A percentile compares a stretch with the other conserved stretches of the same genome.
Conservation (phyloP, 1,140 invertebrate species). For the Chrysomallon squamiferum region DNA sequence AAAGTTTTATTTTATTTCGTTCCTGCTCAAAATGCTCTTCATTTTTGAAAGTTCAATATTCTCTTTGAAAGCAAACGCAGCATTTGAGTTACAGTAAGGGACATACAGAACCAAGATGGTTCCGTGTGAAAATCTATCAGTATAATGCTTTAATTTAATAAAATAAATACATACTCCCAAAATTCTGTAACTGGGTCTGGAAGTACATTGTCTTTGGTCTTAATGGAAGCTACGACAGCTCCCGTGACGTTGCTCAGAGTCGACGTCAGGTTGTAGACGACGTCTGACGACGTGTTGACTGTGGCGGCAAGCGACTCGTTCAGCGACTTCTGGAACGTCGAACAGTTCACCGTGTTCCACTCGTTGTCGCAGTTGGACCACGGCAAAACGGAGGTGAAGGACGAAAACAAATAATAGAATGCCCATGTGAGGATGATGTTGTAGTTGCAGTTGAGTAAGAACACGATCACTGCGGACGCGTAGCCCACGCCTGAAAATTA, state of each 20-base stretch:
- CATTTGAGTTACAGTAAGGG: no score
- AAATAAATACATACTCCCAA: constrained; percentile 55
- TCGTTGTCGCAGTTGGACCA: constrained; percentile 63
- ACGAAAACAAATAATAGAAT: constrained; percentile 60
- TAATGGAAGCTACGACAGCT: not conserved
- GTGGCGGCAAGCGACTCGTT: not conserved
- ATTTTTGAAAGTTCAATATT: no score
- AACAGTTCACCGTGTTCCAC: constrained; percentile 61
- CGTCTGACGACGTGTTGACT: not conserved
- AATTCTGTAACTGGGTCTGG: constrained; percentile 57
- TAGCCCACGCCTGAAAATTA: constrained; percentile 50
- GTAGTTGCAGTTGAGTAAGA: constrained; percentile 58
- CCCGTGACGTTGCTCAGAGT: not conserved
- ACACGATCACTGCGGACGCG: constrained; percentile 51
- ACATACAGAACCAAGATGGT: no score
- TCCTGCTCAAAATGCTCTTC: no score
- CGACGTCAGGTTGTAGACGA: not conserved
- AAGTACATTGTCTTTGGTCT: not conserved
- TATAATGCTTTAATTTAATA: no score
- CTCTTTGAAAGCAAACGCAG: no score
- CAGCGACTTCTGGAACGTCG: constrained; percentile 11
- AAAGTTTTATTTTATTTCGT: no score
- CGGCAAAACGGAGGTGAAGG: constrained; percentile 59
- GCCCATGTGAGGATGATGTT: constrained; percentile 61
- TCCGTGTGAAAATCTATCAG: no score